Evolutionary conservation across 2,888 invertebrate species (phyloP).

Genomic region (Limenitis camilla): DNA sequence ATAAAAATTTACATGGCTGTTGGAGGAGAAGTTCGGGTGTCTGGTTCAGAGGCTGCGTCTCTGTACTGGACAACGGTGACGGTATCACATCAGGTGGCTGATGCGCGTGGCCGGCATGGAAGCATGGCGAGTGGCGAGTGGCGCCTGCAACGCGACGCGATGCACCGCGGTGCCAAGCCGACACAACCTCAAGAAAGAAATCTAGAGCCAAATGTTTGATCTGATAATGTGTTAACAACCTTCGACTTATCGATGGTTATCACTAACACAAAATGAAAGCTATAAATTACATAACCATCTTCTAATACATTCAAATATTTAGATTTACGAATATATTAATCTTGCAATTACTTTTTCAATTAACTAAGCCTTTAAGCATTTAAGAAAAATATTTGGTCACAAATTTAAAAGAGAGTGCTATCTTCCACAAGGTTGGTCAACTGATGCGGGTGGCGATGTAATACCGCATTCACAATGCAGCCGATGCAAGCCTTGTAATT

Average conservation of each 20-base stretch:
- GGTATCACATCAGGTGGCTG: constrained; percentile 4
- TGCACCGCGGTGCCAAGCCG: constrained; percentile 32
- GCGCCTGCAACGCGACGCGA: constrained; percentile 31
- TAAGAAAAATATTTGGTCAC: neutral
- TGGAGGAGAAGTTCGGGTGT: neutral
- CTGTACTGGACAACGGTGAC: neutral
- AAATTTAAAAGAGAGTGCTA: neutral
- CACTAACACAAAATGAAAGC: constrained; percentile 2
- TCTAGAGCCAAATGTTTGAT: constrained; percentile 34
- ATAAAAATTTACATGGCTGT: constrained; percentile 15
- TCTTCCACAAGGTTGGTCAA: neutral
- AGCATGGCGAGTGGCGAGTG: constrained; percentile 27
- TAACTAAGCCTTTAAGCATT: neutral
- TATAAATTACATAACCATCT: neutral
- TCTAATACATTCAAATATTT: neutral
- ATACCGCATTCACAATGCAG: constrained; percentile 2
- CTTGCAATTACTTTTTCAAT: neutral
- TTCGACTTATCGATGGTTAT: constrained; percentile 30
- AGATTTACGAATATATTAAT: neutral
- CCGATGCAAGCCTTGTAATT: neutral
- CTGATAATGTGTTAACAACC: constrained; percentile 36
- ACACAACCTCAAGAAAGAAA: constrained; percentile 29
- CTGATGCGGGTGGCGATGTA: constrained; percentile 5
- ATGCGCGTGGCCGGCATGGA: constrained; percentile 23
- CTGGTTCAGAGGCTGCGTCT: neutral